Conservation (phyloP, 2,113 vertebrate genomes). For the Oreochromis aureus region DNA sequence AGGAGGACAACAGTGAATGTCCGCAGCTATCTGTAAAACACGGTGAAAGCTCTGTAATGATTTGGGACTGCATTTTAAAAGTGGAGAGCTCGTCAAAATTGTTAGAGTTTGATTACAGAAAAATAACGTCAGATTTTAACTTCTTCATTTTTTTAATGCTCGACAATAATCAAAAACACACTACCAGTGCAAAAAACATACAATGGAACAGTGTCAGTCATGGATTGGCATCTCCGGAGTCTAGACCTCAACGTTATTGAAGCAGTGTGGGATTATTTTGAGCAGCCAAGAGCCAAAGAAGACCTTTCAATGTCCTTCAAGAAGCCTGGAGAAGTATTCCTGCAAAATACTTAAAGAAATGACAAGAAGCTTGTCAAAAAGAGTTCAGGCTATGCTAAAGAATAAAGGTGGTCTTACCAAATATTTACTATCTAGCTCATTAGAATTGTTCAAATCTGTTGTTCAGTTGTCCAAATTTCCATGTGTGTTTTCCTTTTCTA, state of each 20-base stretch:
- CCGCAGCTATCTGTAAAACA: background rate
- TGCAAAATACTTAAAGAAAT: background rate
- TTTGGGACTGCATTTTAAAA: background rate
- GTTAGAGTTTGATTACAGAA: background rate
- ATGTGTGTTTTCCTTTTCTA: background rate
- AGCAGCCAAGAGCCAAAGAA: background rate
- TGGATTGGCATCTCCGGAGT: background rate
- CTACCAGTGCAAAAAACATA: background rate
- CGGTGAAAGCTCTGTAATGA: background rate
- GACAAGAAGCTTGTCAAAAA: background rate
- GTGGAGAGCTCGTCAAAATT: background rate
- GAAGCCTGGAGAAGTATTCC: background rate
- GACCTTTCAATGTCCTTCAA: background rate
- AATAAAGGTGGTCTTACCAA: background rate
- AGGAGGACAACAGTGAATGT: background rate
- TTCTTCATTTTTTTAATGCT: background rate
- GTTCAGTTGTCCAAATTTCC: background rate
- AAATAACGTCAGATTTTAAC: background rate
- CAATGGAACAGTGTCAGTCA: background rate
- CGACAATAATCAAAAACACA: background rate
- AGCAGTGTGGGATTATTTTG: background rate
- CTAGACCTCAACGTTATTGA: background rate
- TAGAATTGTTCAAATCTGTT: background rate
- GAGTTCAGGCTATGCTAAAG: background rate
- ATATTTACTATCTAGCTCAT: background rate